Evolutionary conservation across 1,140 invertebrate genomes (phyloP).

Genomic region (Diplogasteroides magnus): DNA sequence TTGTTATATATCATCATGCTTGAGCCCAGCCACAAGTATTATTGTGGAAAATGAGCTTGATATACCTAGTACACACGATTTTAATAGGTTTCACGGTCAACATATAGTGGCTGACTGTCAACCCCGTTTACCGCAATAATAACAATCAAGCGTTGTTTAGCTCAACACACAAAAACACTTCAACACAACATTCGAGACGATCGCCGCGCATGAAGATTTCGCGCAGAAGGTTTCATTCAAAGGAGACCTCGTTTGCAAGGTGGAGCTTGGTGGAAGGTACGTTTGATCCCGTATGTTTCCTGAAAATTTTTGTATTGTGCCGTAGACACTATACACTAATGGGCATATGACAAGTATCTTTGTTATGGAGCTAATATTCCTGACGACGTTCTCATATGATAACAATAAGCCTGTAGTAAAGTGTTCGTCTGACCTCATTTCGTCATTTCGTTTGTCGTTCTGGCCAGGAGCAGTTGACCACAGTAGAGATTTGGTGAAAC

Average conservation of each 20-base stretch:
- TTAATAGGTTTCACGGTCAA: too few relatives aligned
- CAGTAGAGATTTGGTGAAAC: neutral
- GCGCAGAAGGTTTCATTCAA: conserved; percentile 32
- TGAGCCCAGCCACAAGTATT: neutral
- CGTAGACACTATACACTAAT: neutral
- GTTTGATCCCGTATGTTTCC: neutral
- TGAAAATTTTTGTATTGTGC: neutral
- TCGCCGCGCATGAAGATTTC: conserved; percentile 30
- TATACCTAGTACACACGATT: neutral
- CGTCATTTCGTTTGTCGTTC: too few relatives aligned
- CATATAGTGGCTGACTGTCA: too few relatives aligned
- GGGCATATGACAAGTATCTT: too few relatives aligned
- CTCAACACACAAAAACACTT: conserved; percentile 20
- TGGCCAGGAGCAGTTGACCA: too few relatives aligned
- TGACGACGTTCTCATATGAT: too few relatives aligned
- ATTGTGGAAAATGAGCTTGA: neutral
- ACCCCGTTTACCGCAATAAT: neutral
- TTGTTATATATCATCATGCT: neutral
- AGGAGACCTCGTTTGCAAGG: conserved; percentile 29
- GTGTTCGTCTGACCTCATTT: too few relatives aligned
- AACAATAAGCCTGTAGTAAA: too few relatives aligned
- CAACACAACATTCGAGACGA: conserved; percentile 29
- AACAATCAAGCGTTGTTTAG: conserved; percentile 1
- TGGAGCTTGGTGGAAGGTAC: conserved; percentile 20
- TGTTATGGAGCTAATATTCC: too few relatives aligned